Evolutionary conservation across 2,113 vertebrate species (phyloP), one percentile per base, ranked within the genome.

Genomic region (Platichthys stellatus): DNA sequence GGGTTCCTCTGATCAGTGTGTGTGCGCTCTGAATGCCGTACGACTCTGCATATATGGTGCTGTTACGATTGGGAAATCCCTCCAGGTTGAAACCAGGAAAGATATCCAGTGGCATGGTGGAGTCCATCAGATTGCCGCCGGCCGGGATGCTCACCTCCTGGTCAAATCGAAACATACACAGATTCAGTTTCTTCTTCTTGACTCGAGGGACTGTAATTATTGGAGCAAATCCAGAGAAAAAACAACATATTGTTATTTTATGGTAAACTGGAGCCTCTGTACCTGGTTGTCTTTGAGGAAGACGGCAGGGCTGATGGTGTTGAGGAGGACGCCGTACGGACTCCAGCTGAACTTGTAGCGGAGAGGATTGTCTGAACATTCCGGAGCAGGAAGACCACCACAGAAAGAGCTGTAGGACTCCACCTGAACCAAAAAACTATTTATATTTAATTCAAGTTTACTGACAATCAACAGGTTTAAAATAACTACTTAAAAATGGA

Each of bases 311-410:
- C 94, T 96, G 90, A 97, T 80, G n/a, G 96, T 95, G 87, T 97
- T 98, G 76, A 96, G 91, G 59, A 99, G 89, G 66, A 98, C 98
- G 38, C 96, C 96, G 28, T 95, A 93, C 0, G 98, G 98, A 89
- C 95, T 98, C 98, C 98, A 99, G 92, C 97, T 99, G 92, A 99
- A 99, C 91, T 98, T 99, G 92, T 99, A 99, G 71, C 97, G 94
- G 65, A 99, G 93, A 58, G 98, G 98, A 74, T 99, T 99, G 85
- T 97, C 95, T 1, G 98, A 98, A 81, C 94, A 94, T 78, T 99
- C 97, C 0, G 98, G 98, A 78, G 96, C 95, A 56, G 96, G 97
- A 9, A 99, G 92, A 3, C 98, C 98, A 13, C 98, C 97, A 0
- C 97, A 99, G 91, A 97, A 99, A 17, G 97, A 99, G 67, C 90